Percentiles rank a stretch among this genome's conserved stretches.
phyloP scores from a whole-genome alignment of 2,888 invertebrate genomes.

The Cephonodes hylas region DNA sequence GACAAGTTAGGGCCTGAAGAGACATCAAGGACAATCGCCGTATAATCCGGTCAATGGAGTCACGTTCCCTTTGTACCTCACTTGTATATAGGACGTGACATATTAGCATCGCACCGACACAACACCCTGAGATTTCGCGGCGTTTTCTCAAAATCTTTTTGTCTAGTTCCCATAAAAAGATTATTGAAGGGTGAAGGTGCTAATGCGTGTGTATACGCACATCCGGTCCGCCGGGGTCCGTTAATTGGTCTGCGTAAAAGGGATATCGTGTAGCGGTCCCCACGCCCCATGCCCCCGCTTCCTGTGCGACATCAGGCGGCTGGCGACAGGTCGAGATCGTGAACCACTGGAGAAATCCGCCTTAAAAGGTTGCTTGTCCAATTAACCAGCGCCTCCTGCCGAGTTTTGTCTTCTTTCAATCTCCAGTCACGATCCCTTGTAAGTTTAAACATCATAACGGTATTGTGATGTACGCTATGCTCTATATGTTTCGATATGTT shows the following conservation, averaged over 20 bases:
- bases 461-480: background rate
- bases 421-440: slow-evolving; percentile 35
- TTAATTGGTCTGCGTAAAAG: slow-evolving; percentile 80
- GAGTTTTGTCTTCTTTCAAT: slow-evolving; percentile 45
- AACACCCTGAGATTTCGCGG: slow-evolving; percentile 43
- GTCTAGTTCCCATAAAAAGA: slow-evolving; percentile 61
- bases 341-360: slow-evolving; percentile 48
- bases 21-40: slow-evolving; percentile 58
- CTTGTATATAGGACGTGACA: slow-evolving; percentile 40
- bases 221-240: slow-evolving; percentile 76
- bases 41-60: slow-evolving; percentile 57
- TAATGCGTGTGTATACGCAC: slow-evolving; percentile 73
- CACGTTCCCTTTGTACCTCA: slow-evolving; percentile 43
- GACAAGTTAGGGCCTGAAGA: slow-evolving; percentile 45
- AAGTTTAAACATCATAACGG: slow-evolving; percentile 1
- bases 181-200: slow-evolving; percentile 75
- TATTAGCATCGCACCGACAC: slow-evolving; percentile 27
- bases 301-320: slow-evolving; percentile 57
- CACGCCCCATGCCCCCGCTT: slow-evolving; percentile 54
- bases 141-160: slow-evolving; percentile 54
- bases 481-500: background rate
- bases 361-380: slow-evolving; percentile 50
- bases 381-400: slow-evolving; percentile 52
- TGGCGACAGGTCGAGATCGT: slow-evolving; percentile 50
- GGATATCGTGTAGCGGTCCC: slow-evolving; percentile 75